A percentile compares a stretch with the other conserved stretches of the same genome.
These are phyloP conservation scores for Pitangus sulphuratus DNA, from an alignment of 2,797 vertebrate genomes.

Conservation along the genomic window DNA sequence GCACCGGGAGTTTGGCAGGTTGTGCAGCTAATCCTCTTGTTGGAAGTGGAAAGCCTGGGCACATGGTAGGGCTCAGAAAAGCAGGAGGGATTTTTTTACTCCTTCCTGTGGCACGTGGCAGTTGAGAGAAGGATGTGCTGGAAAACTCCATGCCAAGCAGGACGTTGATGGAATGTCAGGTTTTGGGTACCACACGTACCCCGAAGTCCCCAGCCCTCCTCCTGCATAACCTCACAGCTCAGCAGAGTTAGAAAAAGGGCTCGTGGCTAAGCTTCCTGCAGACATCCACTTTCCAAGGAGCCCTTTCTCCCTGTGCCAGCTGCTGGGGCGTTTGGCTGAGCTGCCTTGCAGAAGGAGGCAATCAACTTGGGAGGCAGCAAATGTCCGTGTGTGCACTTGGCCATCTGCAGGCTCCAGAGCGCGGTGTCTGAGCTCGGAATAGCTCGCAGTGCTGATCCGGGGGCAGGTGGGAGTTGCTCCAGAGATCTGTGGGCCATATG, in stretches of 20 bases:
- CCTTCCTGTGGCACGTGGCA: not conserved
- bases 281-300: not conserved
- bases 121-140: not conserved
- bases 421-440: slow-evolving; percentile 8
- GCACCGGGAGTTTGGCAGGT: not conserved
- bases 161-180: not conserved
- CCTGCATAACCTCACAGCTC: not conserved
- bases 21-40: not conserved
- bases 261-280: not conserved
- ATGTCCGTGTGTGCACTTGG: not conserved
- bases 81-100: not conserved
- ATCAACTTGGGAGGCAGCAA: not conserved
- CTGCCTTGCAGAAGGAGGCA: not conserved
- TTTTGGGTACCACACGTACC: not conserved
- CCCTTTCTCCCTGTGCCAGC: not conserved
- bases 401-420: not conserved
- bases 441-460: not conserved
- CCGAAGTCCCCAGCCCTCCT: not conserved
- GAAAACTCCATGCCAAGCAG: not conserved
- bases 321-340: not conserved
- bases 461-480: not conserved
- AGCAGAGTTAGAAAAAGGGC: not conserved
- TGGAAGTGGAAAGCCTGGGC: slow-evolving; percentile 5
- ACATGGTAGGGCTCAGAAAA: not conserved
- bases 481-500: not conserved